Evolutionary conservation across 2,113 vertebrate genomes (phyloP), one percentile per base, ranked within the genome.

Genomic region (Stigmatopora argus): DNA sequence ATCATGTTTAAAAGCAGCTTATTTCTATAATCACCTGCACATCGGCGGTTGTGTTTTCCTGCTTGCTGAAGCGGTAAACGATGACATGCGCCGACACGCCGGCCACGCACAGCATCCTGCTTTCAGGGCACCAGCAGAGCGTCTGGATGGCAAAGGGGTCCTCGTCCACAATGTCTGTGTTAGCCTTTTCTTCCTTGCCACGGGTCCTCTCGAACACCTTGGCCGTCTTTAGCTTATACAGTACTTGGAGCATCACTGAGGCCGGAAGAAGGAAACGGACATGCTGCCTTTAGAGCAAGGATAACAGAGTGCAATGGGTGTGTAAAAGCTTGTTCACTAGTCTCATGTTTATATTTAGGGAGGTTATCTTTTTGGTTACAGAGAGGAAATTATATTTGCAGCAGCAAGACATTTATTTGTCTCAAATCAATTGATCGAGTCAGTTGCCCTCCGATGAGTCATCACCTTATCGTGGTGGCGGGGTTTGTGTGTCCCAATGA

Each of bases 101-200:
- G 10, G 94, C 94, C 85, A 97, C 89, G 62, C 94, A 97, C 3
- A 99, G 88, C 92, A 98, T 94, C 69, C 96, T 90, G 81, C 97
- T 98, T 87, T 98, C 96, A 1, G 96, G 93, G 83, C 96, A 99
- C 96, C 95, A 98, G 26, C 92, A 94, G 81, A 98, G 85, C 67
- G 95, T 97, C 83, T 98, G 96, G 88, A 99, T 94, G 85, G 97
- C 97, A 41, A 96, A 98, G 0, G 96, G 97, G 73, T 99, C 97
- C 88, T 99, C 97, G 48, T 99, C 97, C 47, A 96, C 94, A 53
- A 95, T 94, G 23, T 98, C 96, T 1, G 93, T 92, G 66, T 81
- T 94, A 12, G 92, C 90, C 75, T 92, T 95, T 66, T 98, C 97
- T 64, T 98, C 97, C 82, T 95, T 97, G 73, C 87, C 89, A 52